A percentile compares a stretch with the other conserved stretches of the same genome.
phyloP scores from a whole-genome alignment of 2,113 vertebrate genomes.

The Ammodytes dubius region DNA sequence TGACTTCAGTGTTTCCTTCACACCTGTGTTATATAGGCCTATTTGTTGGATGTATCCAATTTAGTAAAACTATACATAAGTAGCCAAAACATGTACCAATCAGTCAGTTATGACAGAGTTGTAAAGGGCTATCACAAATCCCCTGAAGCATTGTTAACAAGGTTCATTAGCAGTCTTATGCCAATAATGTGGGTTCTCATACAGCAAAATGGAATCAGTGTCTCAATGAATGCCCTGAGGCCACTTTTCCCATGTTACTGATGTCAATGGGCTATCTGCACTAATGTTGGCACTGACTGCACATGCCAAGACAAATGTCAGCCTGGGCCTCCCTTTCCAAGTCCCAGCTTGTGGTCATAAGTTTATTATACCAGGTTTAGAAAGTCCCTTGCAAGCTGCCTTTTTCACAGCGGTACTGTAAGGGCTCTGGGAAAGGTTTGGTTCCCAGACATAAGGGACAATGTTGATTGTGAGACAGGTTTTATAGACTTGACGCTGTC shows the following conservation, averaged over 20 bases:
- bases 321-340: conserved; percentile 34
- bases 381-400: conserved; percentile 50
- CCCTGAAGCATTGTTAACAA: conserved; percentile 12
- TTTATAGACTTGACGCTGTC: conserved; percentile 39
- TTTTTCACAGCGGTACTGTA: conserved; percentile 20
- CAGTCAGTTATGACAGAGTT: background rate
- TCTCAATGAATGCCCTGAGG: conserved; percentile 37
- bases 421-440: conserved; percentile 81
- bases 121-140: conserved; percentile 11
- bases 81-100: background rate
- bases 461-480: conserved; percentile 36
- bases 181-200: conserved; percentile 50
- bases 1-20: background rate
- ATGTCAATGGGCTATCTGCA: conserved; percentile 60
- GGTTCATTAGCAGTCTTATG: background rate
- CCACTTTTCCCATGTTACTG: conserved; percentile 73
- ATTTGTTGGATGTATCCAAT: background rate
- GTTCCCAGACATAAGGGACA: conserved; percentile 77
- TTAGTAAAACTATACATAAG: background rate
- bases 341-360: conserved; percentile 58
- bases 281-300: conserved; percentile 48
- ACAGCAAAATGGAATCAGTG: conserved; percentile 42
- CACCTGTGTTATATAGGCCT: background rate
- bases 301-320: conserved; percentile 81
- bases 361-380: conserved; percentile 65